These are phyloP conservation scores for Pelodiscus sinensis DNA, from an alignment of 2,113 vertebrate genomes.

Conservation along the genomic window DNA sequence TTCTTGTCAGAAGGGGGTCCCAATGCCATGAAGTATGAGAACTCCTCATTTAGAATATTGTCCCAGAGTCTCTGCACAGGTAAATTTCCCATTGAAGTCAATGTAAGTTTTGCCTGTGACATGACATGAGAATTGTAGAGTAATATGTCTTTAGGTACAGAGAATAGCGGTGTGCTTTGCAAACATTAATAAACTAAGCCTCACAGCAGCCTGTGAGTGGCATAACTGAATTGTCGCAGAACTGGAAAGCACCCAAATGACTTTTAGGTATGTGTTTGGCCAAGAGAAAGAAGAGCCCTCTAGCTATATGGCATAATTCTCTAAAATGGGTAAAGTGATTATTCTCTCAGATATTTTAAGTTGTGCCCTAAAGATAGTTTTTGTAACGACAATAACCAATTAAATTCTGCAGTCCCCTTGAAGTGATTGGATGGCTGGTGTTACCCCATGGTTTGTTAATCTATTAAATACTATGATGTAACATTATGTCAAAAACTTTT, in stretches of 20 bases:
- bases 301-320: constrained; percentile 1
- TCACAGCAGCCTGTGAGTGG: neutral
- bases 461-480: constrained; percentile 35
- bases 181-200: neutral
- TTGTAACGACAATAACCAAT: neutral
- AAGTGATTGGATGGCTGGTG: constrained; percentile 18
- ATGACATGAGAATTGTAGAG: neutral
- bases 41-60: neutral
- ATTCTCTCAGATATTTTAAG: constrained; percentile 14
- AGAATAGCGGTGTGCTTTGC: neutral
- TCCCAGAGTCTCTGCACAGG: neutral
- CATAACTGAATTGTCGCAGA: neutral
- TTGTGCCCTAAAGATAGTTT: constrained; percentile 11
- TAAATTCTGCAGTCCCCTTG: constrained; percentile 36
- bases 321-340: constrained; percentile 37
- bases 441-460: neutral
- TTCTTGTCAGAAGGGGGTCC: too few species aligned
- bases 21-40: too few species aligned
- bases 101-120: neutral
- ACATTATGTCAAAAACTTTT: constrained; percentile 24
- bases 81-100: neutral
- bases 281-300: neutral
- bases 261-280: neutral
- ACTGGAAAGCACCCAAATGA: neutral
- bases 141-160: neutral